Evolutionary conservation across 2,797 vertebrate genomes (phyloP), one percentile per base, ranked within the genome.

Genomic region (Crenichthys baileyi): DNA sequence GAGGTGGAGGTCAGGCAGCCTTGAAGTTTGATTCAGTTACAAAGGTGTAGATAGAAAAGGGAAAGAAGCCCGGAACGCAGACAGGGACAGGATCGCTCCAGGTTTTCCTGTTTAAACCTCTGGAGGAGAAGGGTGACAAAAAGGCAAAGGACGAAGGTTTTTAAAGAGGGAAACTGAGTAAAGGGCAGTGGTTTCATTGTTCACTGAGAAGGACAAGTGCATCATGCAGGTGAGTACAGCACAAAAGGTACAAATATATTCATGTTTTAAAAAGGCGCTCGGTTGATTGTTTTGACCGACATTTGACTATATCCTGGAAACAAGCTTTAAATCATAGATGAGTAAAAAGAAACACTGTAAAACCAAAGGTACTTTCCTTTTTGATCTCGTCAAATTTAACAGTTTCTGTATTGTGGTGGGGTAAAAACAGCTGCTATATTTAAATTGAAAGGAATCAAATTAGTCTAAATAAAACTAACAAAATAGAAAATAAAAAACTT

Each of bases 161-260:
- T 51, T 36, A 36, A 36, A 71, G 55, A 51, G 72, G 71, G 76
- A 36, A 71, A 67, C 86, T 84, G 58, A 75, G 70, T 41, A 26
- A 55, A 87, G 63, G 70, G 75, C 73, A 31, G 41, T 22, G 41
- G n/a, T 74, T 51, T 12, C 1, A 7, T 12, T 50, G 13, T 16
- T 39, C 29, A 68, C n/a, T 1, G 7, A 68, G 12, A 88, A 80
- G 44, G 51, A 87, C 8, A 72, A 75, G 77, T 78, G 55, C 90
- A 94, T 87, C 87, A 95, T 95, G 93, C 74, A 73, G 92, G 94
- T 95, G 85, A 95, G 93, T 95, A 51, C 6, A 88, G 44, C 46
- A 65, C 26, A 22, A 53, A 80, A 80, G 36, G 36, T 36, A 65
- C 56, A 15, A 78, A 56, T 48, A 24, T 51, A 31, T 68, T 20